Percentiles rank a stretch among this genome's conserved stretches.
phyloP scores from a whole-genome alignment of 1,140 invertebrate genomes.

The Heterodera carotae region DNA sequence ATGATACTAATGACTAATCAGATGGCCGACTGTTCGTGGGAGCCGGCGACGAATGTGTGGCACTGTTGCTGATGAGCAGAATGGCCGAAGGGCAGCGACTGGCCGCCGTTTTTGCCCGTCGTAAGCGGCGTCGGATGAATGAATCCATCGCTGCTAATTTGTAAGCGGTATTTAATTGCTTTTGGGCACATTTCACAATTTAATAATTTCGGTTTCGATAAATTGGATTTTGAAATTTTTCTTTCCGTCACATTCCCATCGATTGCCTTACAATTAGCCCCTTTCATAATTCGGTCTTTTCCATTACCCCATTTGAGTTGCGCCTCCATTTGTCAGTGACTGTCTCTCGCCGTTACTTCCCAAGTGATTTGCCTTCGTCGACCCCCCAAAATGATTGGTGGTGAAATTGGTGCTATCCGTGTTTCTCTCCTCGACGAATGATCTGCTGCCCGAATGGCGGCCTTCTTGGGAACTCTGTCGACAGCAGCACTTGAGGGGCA shows the following conservation, averaged over 20 bases:
- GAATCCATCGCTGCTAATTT: slow-evolving; percentile 17
- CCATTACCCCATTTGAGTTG: neutral
- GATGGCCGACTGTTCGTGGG: neutral
- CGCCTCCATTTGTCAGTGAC: slow-evolving; percentile 5
- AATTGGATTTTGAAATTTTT: too few relatives aligned
- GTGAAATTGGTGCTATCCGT: neutral
- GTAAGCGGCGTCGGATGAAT: slow-evolving; percentile 19
- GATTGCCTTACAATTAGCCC: too few relatives aligned
- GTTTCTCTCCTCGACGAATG: neutral
- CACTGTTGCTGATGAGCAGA: neutral
- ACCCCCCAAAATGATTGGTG: neutral
- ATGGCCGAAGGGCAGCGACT: neutral
- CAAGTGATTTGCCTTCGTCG: neutral
- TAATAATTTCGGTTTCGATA: too few relatives aligned
- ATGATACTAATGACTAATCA: slow-evolving; percentile 1
- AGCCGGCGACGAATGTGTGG: neutral
- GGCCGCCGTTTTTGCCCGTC: slow-evolving; percentile 14
- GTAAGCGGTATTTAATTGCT: too few relatives aligned
- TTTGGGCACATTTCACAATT: too few relatives aligned
- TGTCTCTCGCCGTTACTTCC: neutral
- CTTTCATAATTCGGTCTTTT: too few relatives aligned
- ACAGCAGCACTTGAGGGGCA: slow-evolving; percentile 3
- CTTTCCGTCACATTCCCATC: neutral
- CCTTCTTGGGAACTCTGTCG: neutral
- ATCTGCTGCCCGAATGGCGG: neutral